Conservation (phyloP, 1,140 invertebrate genomes). For the Drosophila auraria region DNA sequence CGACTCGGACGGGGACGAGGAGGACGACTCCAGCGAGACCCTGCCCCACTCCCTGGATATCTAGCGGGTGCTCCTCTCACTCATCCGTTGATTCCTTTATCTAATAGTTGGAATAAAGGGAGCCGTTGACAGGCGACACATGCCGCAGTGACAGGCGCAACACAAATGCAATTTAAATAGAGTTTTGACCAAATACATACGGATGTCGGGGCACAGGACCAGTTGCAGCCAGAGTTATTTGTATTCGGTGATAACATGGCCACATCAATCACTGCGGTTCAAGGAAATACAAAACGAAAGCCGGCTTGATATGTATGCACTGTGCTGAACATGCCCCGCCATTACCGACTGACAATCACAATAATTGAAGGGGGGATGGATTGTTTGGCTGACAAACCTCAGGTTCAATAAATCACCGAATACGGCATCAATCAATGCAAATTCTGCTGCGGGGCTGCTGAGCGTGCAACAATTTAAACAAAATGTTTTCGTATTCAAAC, state of each 20-base stretch:
- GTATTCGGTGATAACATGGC: slow-evolving; percentile 76
- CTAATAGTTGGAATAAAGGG: slow-evolving; percentile 48
- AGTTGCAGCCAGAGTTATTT: slow-evolving; percentile 64
- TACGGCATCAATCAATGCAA: slow-evolving; percentile 77
- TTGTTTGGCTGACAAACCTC: slow-evolving; percentile 64
- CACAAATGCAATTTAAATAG: slow-evolving; percentile 77
- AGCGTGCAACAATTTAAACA: slow-evolving; percentile 33
- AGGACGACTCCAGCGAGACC: slow-evolving; percentile 90
- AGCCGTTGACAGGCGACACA: slow-evolving; percentile 57
- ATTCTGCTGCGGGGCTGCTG: slow-evolving; percentile 16
- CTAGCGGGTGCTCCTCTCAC: slow-evolving; percentile 2
- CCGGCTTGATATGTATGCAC: slow-evolving; percentile 70
- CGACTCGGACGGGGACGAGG: slow-evolving; percentile 94
- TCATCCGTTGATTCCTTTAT: slow-evolving; percentile 17
- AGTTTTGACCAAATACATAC: slow-evolving; percentile 66
- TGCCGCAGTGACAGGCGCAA: slow-evolving; percentile 46
- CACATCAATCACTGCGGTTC: slow-evolving; percentile 80
- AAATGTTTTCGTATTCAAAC: slow-evolving; percentile 41
- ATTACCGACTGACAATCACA: slow-evolving; percentile 52
- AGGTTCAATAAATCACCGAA: slow-evolving; percentile 76
- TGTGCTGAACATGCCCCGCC: slow-evolving; percentile 32
- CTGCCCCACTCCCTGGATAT: slow-evolving; percentile 11
- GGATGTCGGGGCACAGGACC: slow-evolving; percentile 18
- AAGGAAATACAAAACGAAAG: slow-evolving; percentile 68
- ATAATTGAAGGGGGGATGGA: slow-evolving; percentile 51